Percentiles rank a stretch among this genome's conserved stretches.
phyloP scores from a whole-genome alignment of 1,140 invertebrate genomes.

The Zophobas atratus region DNA sequence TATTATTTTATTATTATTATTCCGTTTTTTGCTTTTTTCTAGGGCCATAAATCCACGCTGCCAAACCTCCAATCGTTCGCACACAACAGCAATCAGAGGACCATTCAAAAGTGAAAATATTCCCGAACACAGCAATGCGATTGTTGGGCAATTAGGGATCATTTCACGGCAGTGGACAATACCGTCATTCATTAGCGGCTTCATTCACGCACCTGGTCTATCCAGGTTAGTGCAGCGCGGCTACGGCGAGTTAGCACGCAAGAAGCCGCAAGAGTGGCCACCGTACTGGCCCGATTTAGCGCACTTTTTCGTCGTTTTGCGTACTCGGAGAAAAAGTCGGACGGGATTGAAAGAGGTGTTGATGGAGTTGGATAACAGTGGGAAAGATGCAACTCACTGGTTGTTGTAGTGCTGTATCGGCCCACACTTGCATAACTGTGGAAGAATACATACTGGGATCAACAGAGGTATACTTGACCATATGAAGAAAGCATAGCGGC shows the following conservation, averaged over 20 bases:
- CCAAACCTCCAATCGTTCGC: neutral
- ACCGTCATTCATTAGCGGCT: conserved; percentile 63
- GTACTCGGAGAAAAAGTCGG: neutral
- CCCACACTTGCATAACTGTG: conserved; percentile 44
- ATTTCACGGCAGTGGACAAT: conserved; percentile 65
- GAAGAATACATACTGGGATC: conserved; percentile 35
- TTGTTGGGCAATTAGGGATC: conserved; percentile 66
- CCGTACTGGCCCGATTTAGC: conserved; percentile 9
- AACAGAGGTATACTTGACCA: conserved; percentile 44
- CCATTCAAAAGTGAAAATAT: conserved; percentile 62
- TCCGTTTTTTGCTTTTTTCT: neutral
- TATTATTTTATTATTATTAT: too few species aligned
- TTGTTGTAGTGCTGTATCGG: conserved; percentile 20
- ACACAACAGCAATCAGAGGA: conserved; percentile 56
- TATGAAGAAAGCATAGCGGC: conserved; percentile 49
- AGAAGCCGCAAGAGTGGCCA: neutral
- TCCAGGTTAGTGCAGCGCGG: conserved; percentile 14
- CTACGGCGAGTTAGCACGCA: neutral
- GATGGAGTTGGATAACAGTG: neutral
- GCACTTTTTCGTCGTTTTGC: neutral
- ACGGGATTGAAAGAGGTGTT: neutral
- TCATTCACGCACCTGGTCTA: conserved; percentile 52
- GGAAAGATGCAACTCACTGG: conserved; percentile 12
- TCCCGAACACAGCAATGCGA: conserved; percentile 57
- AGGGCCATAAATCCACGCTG: conserved; percentile 14